Percentiles rank a stretch among this genome's conserved stretches.
These are phyloP conservation scores for Poeciliopsis prolifica DNA, from an alignment of 2,113 vertebrate species.

Conservation along the genomic window DNA sequence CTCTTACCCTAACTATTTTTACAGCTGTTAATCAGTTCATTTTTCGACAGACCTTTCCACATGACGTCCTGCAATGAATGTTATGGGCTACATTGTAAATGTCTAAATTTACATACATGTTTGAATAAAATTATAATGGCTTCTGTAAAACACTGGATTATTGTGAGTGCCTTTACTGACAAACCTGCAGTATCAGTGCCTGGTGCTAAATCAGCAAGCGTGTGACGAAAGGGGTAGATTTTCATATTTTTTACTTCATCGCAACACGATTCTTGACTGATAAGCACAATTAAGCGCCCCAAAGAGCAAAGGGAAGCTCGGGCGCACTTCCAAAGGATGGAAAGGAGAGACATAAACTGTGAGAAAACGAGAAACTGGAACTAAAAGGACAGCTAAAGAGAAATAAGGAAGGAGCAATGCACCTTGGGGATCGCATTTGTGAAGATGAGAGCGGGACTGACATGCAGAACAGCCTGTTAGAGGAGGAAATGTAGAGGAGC, in stretches of 20 bases:
- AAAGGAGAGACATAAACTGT: not conserved
- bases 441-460: conserved; percentile 6
- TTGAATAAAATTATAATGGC: too few species aligned
- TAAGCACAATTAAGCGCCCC: conserved; percentile 24
- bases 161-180: too few species aligned
- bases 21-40: not conserved
- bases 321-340: not conserved
- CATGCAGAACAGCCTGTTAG: conserved; percentile 3
- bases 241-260: conserved; percentile 1
- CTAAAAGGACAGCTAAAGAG: not conserved
- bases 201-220: too few species aligned
- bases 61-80: too few species aligned
- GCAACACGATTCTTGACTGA: conserved; percentile 21
- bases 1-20: not conserved
- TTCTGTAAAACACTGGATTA: too few species aligned
- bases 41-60: not conserved
- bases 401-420: not conserved
- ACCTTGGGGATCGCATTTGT: not conserved
- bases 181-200: too few species aligned
- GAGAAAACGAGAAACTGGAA: not conserved
- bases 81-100: too few species aligned
- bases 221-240: not conserved
- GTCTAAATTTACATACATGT: too few species aligned
- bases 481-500: not conserved
- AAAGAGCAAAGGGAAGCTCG: not conserved